Base-by-base conservation (phyloP, 2,113 vertebrate genomes). In the Porphyrio hochstetteri region DNA sequence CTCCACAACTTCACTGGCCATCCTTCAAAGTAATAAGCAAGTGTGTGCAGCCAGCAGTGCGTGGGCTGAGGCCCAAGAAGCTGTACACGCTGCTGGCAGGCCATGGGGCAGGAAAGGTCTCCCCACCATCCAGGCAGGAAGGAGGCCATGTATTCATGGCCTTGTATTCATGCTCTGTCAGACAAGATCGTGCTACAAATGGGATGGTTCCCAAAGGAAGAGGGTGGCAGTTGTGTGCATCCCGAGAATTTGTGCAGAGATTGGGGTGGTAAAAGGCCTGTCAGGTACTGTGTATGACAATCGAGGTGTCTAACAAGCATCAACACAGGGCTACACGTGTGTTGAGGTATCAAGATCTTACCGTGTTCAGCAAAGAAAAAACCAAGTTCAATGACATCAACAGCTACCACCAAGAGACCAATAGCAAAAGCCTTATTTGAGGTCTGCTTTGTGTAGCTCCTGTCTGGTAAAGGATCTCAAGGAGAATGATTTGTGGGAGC, bases 41-140 rank as follows among this genome's bases (percentile, higher is more conserved):
- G 55, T 2, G 50, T 16, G 48, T 31, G 40, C 48, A 75, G 81
- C 35, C 68, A 85, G 36, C 55, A 23, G 56, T 2, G 27, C 1
- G 3, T 50, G 74, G 68, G 75, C 61, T 80, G 55, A 23, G 55
- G 50, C 68, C 48, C 35, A 23, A 52, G 67, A 23, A 59, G 35
- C 35, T 5, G 1, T 64, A 25, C 7, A 1, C 8, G 35, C 21
- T 18, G 19, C 84, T 71, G 71, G 44, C 59, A 25, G 40, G 29
- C 29, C 65, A 5, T 21, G 2, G 48, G 33, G 13, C 55, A 70
- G 56, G 50, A 59, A 75, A 44, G 29, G 14, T 27, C 17, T 63
- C 8, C 35, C 27, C 2, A 0, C 17, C 0, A 0, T 42, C 42
- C 56, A 38, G 40, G 17, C 40, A 82, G 50, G 7, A 33, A 46